These are phyloP conservation scores for Protobothrops mucrosquamatus DNA, from an alignment of 2,113 vertebrate species.

Conservation along the genomic window DNA sequence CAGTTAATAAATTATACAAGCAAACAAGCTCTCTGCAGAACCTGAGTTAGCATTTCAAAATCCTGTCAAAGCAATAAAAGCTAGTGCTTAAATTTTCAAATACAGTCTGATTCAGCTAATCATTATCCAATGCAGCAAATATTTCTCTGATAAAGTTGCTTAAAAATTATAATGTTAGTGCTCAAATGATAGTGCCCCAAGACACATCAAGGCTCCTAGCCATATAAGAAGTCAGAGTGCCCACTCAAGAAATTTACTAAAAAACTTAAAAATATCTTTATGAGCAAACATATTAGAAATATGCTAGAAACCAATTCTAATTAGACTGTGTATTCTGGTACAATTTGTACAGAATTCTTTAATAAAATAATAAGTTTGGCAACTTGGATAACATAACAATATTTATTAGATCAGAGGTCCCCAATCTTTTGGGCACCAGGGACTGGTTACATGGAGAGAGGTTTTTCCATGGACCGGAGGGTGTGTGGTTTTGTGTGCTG, in stretches of 20 bases:
- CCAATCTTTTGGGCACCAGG: no score
- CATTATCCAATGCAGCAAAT: conserved; percentile 42
- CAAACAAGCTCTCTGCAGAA: conserved; percentile 14
- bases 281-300: conserved; percentile 57
- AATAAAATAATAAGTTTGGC: conserved; percentile 16
- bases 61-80: conserved; percentile 38
- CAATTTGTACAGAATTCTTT: conserved; percentile 23
- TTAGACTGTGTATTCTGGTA: conserved; percentile 22
- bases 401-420: not conserved
- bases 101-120: conserved; percentile 56
- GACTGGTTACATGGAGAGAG: no score
- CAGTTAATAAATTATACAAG: conserved; percentile 29
- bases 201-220: conserved; percentile 41
- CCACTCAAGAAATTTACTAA: conserved; percentile 57
- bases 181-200: conserved; percentile 31
- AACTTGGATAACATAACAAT: not conserved
- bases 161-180: conserved; percentile 56
- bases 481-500: no score
- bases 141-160: conserved; percentile 50
- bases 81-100: conserved; percentile 37
- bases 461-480: no score
- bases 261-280: conserved; percentile 37
- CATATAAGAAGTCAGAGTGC: conserved; percentile 41
- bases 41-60: conserved; percentile 9
- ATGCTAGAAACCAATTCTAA: conserved; percentile 46